A percentile compares a stretch with the other conserved stretches of the same genome.
Conservation (phyloP, 2,113 vertebrate genomes). For the Australoheros scitulus region DNA sequence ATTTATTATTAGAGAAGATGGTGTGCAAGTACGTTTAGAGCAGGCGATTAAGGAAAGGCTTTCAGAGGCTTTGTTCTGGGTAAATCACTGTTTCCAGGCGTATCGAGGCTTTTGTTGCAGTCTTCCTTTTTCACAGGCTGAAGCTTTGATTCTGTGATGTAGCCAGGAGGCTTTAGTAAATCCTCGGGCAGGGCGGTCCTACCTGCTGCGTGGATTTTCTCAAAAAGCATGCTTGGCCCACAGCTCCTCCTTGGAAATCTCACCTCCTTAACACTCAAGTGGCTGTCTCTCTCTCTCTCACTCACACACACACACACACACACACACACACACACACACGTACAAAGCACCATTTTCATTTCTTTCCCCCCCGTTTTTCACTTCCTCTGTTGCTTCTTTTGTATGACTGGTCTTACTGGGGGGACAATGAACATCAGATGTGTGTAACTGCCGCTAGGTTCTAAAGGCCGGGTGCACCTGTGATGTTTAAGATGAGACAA, state of each 20-base stretch:
- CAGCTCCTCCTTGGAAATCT: constrained; percentile 29
- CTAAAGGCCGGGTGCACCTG: constrained; percentile 58
- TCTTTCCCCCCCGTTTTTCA: constrained; percentile 14
- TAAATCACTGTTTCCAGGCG: constrained; percentile 42
- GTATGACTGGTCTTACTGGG: constrained; percentile 25
- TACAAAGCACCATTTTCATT: constrained; percentile 18
- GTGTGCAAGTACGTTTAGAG: not conserved
- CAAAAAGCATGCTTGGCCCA: constrained; percentile 18
- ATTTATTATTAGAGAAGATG: constrained; percentile 14
- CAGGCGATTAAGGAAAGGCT: not conserved
- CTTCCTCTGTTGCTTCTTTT: constrained; percentile 31
- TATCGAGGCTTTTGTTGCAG: constrained; percentile 15
- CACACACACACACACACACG: not conserved
- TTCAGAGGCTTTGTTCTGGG: constrained; percentile 26
- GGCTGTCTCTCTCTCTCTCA: not conserved
- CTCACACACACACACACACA: no score
- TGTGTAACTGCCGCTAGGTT: constrained; percentile 55
- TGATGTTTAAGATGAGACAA: constrained; percentile 56
- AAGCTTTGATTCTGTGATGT: constrained; percentile 4
- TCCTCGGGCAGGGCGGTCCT: constrained; percentile 24
- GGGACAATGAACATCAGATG: constrained; percentile 72
- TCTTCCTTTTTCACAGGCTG: constrained; percentile 24
- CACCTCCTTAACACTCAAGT: constrained; percentile 40
- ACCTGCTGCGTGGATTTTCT: constrained; percentile 43
- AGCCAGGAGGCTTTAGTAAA: constrained; percentile 29